A percentile compares a stretch with the other conserved stretches of the same genome.
phyloP scores from a whole-genome alignment of 2,113 vertebrate species.

The Pterophyllum scalare region DNA sequence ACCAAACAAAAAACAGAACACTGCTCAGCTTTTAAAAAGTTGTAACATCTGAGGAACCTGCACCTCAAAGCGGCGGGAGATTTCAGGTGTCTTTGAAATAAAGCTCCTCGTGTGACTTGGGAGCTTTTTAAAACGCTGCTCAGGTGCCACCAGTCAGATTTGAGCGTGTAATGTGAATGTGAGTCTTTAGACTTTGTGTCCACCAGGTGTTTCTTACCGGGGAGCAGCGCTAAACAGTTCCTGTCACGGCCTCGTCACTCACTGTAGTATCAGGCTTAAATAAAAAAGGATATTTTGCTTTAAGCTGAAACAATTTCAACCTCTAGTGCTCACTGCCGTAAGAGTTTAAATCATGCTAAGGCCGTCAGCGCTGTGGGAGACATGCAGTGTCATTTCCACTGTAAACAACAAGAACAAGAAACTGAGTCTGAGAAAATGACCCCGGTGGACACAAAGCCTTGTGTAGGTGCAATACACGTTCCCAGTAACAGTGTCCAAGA shows the following conservation, averaged over 20 bases:
- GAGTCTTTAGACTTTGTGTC: conserved; percentile 41
- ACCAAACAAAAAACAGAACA: not conserved
- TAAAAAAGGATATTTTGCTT: not conserved
- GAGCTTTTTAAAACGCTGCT: conserved; percentile 14
- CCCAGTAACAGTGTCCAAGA: conserved; percentile 45
- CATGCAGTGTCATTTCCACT: conserved; percentile 47
- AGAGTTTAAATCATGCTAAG: conserved; percentile 44
- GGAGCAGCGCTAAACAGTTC: conserved; percentile 3
- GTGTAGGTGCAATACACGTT: conserved; percentile 27
- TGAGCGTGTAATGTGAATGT: conserved; percentile 29
- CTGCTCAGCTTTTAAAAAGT: too few species aligned
- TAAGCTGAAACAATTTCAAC: conserved; percentile 1
- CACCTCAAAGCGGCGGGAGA: not conserved
- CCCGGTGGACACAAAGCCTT: conserved; percentile 46
- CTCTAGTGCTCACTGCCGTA: conserved; percentile 13
- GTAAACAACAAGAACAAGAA: conserved; percentile 28
- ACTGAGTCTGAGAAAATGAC: not conserved
- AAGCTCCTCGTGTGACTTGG: conserved; percentile 30
- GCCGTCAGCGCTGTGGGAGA: conserved; percentile 43
- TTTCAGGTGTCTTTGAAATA: not conserved
- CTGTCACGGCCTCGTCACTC: conserved; percentile 12
- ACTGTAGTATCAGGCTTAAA: not conserved
- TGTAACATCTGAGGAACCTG: not conserved
- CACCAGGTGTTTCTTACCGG: conserved; percentile 28
- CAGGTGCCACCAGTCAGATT: conserved; percentile 18